Evolutionary conservation across 2,113 vertebrate genomes (phyloP), one percentile per base, ranked within the genome.

Genomic region (Phalacrocorax pelagicus): DNA sequence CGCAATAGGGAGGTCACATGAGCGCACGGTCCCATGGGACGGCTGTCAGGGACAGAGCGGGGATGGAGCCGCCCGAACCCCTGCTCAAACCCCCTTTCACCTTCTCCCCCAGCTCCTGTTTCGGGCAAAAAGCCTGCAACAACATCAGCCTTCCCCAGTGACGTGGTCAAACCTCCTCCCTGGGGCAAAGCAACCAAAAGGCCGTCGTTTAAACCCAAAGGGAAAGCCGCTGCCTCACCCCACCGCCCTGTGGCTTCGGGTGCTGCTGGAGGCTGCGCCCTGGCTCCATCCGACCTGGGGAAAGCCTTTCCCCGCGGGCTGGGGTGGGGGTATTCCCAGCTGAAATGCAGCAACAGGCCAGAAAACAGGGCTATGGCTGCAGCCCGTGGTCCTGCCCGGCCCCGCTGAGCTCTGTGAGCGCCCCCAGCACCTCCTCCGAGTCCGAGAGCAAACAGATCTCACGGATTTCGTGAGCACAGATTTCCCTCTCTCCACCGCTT

Each of bases 1-100:
- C 57, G 2, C 4, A 0, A 2, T 0, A 15, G 57, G 57, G 29
- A 59, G 40, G 47, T 42, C 32, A 52, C 75, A 16, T 6, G 12
- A 34, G 34, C 6, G 14, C 2, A 1, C 1, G 14, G 5, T 44
- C 63, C 82, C 8, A 2, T 2, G n/a, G 83, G 66, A 51, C 2
- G 29, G 47, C 9, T n/a, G 44, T 0, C 2, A 5, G 62, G 61
- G 52, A 47, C 40, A 26, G 61, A 15, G 62, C 40, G 47, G 52
- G 46, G 52, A 15, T 14, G 69, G 65, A 67, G 55, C 59, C 14
- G 29, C 58, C 59, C 22, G 2, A n/a, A 11, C 73, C 21, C 34
- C 34, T 23, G 14, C 58, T 59, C 58, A 42, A 21, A 1, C 17
- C 46, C 34, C 20, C 7, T 13, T 51, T 36, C 24, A 29, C 11